Evolutionary conservation across 2,797 vertebrate genomes (phyloP).

Genomic region (Craterocephalus amniculus): DNA sequence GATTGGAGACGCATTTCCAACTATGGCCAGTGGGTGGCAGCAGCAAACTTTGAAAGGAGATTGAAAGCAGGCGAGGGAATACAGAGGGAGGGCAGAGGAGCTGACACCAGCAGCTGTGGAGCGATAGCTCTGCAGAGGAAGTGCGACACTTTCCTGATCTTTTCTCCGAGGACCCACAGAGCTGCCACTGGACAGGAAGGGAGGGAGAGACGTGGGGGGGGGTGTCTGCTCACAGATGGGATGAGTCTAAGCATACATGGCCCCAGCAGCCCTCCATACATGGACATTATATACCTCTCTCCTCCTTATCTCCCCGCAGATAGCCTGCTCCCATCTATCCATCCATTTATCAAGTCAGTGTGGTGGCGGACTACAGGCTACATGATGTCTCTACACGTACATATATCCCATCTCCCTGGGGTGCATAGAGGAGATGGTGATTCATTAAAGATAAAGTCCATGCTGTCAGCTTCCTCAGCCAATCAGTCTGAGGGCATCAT

Average conservation of each 20-base stretch:
- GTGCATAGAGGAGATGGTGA: conserved; percentile 50
- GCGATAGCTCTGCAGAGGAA: conserved; percentile 84
- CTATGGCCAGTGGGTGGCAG: conserved; percentile 77
- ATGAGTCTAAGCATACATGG: conserved; percentile 43
- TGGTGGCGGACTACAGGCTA: conserved; percentile 61
- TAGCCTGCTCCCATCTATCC: conserved; percentile 47
- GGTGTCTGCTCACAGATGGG: conserved; percentile 60
- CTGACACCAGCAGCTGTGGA: conserved; percentile 79
- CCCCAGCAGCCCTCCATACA: conserved; percentile 30
- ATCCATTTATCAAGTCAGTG: conserved; percentile 59
- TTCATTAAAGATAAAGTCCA: conserved; percentile 58
- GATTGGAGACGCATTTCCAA: conserved; percentile 29
- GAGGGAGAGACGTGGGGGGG: conserved; percentile 30
- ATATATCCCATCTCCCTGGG: conserved; percentile 53
- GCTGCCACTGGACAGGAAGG: conserved; percentile 69
- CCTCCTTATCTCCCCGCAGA: conserved; percentile 53
- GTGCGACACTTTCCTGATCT: conserved; percentile 82
- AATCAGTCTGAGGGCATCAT: conserved; percentile 37
- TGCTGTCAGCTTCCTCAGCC: conserved; percentile 54
- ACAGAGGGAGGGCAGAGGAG: conserved; percentile 71
- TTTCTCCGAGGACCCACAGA: conserved; percentile 75
- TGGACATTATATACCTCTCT: conserved; percentile 48
- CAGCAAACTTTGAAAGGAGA: conserved; percentile 53
- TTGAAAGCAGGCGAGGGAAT: conserved; percentile 16
- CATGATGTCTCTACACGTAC: conserved; percentile 51